Conservation (phyloP, 2,888 invertebrate species). For the Xanthia togata region DNA sequence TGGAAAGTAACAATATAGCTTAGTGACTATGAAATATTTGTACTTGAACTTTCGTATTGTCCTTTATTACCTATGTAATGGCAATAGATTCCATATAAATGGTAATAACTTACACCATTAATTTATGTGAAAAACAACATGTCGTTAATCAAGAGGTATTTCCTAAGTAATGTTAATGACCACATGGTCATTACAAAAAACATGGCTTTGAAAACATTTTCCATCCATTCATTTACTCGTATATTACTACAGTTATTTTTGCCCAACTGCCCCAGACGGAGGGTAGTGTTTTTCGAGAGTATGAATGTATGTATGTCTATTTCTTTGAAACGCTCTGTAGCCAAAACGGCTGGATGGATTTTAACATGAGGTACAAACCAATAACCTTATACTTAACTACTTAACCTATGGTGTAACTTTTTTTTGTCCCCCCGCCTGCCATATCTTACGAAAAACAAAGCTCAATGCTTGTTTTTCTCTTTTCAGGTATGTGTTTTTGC, state of each 20-base stretch:
- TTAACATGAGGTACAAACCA: too few species aligned
- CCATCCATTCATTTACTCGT: slow-evolving; percentile 22
- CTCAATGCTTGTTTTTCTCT: too few species aligned
- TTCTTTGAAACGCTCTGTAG: not conserved
- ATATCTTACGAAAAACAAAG: too few species aligned
- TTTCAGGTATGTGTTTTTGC: too few species aligned
- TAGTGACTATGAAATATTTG: not conserved
- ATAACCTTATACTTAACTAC: too few species aligned
- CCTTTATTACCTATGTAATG: not conserved
- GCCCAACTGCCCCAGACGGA: not conserved
- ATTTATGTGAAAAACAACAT: slow-evolving; percentile 40
- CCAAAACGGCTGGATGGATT: not conserved
- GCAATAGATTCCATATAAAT: not conserved
- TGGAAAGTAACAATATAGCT: not conserved
- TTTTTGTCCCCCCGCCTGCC: too few species aligned
- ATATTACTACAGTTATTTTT: slow-evolving; percentile 12
- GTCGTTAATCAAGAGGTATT: slow-evolving; percentile 38
- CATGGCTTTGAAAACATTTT: too few species aligned
- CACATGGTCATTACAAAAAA: too few species aligned
- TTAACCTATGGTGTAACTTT: too few species aligned
- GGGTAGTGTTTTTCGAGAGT: not conserved
- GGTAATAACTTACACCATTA: slow-evolving; percentile 3
- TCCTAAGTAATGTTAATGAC: slow-evolving; percentile 34
- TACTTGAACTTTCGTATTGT: not conserved
- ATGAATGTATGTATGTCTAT: not conserved